Evolutionary conservation across 2,888 invertebrate genomes (phyloP).

Genomic region (Dasysyrphus tricinctus): DNA sequence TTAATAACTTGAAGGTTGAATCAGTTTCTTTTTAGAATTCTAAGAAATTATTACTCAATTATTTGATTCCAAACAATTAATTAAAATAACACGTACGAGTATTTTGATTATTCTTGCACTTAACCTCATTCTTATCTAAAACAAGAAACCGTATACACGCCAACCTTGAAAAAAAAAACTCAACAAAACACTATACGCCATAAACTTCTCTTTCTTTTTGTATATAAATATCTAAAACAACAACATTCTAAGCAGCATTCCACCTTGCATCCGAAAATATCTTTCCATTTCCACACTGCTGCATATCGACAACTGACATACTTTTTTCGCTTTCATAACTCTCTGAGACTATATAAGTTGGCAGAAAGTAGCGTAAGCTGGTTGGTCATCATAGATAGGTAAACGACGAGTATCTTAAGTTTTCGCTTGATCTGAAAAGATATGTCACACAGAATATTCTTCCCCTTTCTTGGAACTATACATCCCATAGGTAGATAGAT

Average conservation of each 20-base stretch:
- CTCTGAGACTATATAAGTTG: conserved; percentile 12
- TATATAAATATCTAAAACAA: conserved; percentile 12
- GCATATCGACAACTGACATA: conserved; percentile 24
- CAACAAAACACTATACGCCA: neutral
- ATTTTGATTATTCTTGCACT: conserved; percentile 13
- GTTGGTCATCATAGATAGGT: conserved; percentile 24
- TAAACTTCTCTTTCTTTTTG: conserved; percentile 29
- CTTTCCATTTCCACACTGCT: conserved; percentile 1
- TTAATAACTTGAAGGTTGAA: neutral
- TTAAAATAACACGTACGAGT: conserved; percentile 23
- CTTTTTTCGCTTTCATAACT: conserved; percentile 70
- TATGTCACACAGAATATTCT: conserved; percentile 65
- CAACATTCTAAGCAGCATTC: conserved; percentile 67
- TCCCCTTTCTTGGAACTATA: conserved; percentile 12
- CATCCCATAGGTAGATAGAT: neutral
- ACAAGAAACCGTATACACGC: conserved; percentile 19
- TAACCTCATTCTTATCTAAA: conserved; percentile 27
- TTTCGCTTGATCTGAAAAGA: conserved; percentile 46
- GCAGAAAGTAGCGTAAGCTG: conserved; percentile 59
- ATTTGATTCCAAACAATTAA: neutral
- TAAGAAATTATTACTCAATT: neutral
- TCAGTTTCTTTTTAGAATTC: neutral
- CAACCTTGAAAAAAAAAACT: conserved; percentile 58
- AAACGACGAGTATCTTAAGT: conserved; percentile 3
- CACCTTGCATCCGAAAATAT: conserved; percentile 60